Conservation (phyloP, 2,113 vertebrate genomes). For the Brienomyrus longianalis region DNA sequence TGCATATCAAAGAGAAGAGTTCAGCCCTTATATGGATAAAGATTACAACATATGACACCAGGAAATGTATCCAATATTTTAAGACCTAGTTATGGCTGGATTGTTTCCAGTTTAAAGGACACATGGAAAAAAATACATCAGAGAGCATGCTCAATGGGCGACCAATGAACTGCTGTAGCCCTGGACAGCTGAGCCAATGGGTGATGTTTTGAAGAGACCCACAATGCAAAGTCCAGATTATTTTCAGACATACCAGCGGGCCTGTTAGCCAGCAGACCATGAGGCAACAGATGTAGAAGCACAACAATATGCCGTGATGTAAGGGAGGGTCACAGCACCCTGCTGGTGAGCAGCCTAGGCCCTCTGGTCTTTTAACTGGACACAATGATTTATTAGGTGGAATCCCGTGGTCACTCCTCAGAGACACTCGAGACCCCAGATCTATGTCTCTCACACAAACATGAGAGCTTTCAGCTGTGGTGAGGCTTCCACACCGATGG, state of each 20-base stretch:
- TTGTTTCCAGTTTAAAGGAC: neutral
- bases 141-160: neutral
- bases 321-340: constrained; percentile 41
- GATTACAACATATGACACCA: neutral
- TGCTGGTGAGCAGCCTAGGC: constrained; percentile 41
- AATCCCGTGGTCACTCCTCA: constrained; percentile 34
- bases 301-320: neutral
- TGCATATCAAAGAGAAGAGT: neutral
- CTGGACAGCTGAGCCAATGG: neutral
- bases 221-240: neutral
- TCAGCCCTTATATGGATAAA: neutral
- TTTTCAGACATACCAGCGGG: neutral
- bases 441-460: neutral
- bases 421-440: constrained; percentile 40
- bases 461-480: neutral
- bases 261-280: constrained; percentile 12
- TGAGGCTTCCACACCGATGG: neutral
- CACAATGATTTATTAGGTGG: constrained; percentile 36
- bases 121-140: neutral
- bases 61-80: neutral
- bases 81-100: neutral
- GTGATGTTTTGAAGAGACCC: neutral
- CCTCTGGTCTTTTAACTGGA: constrained; percentile 23
- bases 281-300: neutral
- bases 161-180: neutral